These are phyloP conservation scores for Peromyscus californicus DNA, from an alignment of 2,113 vertebrate species.

Conservation along the genomic window DNA sequence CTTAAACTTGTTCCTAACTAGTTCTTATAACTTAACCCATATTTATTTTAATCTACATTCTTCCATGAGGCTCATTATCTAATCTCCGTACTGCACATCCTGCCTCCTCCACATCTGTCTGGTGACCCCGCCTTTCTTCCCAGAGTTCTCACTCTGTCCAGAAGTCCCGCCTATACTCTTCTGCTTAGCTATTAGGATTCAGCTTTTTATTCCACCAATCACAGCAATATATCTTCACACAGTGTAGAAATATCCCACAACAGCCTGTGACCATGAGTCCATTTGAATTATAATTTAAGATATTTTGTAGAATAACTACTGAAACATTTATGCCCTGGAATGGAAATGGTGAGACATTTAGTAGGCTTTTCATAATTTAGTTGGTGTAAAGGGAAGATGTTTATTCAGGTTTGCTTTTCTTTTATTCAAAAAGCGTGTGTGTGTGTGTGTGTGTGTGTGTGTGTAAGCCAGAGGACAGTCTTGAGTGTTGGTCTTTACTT, in stretches of 20 bases:
- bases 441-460: neutral
- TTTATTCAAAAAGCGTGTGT: neutral
- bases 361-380: constrained; percentile 42
- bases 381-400: neutral
- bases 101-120: neutral
- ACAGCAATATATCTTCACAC: neutral
- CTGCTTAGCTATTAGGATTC: neutral
- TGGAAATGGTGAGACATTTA: constrained; percentile 52
- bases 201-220: neutral
- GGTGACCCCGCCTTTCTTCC: neutral
- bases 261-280: constrained; percentile 55
- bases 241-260: neutral
- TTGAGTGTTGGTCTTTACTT: neutral
- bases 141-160: neutral
- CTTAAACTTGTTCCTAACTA: neutral
- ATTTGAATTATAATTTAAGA: constrained; percentile 77
- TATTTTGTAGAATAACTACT: constrained; percentile 52
- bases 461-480: neutral
- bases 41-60: neutral
- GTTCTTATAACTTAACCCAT: neutral
- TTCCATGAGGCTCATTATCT: neutral
- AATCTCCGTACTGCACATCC: neutral
- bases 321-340: neutral
- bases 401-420: constrained; percentile 53
- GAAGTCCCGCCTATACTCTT: neutral